Evolutionary conservation across 2,888 invertebrate species (phyloP).

Genomic region (Amphimallon solstitiale): DNA sequence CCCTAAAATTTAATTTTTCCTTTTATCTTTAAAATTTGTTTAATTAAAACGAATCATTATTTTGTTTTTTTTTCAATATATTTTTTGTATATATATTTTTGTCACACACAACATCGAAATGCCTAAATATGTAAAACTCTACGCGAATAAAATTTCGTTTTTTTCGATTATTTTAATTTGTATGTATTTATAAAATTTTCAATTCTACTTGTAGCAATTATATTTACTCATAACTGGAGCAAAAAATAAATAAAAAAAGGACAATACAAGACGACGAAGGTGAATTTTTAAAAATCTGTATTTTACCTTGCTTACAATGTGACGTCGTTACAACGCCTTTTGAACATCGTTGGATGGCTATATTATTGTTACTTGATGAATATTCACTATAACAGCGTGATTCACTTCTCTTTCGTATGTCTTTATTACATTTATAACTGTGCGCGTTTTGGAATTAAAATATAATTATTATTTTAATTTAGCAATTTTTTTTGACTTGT

Average conservation of each 20-base stretch:
- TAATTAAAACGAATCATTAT: conserved; percentile 1
- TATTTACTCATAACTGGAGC: too few relatives aligned
- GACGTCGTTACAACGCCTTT: background rate
- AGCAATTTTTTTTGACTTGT: too few relatives aligned
- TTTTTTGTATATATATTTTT: conserved; percentile 33
- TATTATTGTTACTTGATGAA: conserved; percentile 34
- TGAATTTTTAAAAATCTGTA: background rate
- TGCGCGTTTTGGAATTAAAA: conserved; percentile 35
- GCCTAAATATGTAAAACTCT: conserved; percentile 18
- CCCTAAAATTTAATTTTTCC: conserved; percentile 5
- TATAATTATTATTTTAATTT: conserved; percentile 7
- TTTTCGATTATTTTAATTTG: background rate
- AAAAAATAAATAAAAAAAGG: too few relatives aligned
- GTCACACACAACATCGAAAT: conserved; percentile 30
- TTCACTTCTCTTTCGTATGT: conserved; percentile 8
- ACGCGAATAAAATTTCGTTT: conserved; percentile 32
- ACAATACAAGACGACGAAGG: background rate
- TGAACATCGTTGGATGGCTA: conserved; percentile 37
- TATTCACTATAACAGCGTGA: background rate
- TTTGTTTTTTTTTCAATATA: too few relatives aligned
- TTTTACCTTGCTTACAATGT: too few relatives aligned
- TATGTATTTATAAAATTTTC: conserved; percentile 14
- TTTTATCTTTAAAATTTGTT: conserved; percentile 7
- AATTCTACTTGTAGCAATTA: conserved; percentile 9
- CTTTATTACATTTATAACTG: background rate